Evolutionary conservation across 2,888 invertebrate genomes (phyloP), one percentile per base, ranked within the genome.

Genomic region (Troides helena): DNA sequence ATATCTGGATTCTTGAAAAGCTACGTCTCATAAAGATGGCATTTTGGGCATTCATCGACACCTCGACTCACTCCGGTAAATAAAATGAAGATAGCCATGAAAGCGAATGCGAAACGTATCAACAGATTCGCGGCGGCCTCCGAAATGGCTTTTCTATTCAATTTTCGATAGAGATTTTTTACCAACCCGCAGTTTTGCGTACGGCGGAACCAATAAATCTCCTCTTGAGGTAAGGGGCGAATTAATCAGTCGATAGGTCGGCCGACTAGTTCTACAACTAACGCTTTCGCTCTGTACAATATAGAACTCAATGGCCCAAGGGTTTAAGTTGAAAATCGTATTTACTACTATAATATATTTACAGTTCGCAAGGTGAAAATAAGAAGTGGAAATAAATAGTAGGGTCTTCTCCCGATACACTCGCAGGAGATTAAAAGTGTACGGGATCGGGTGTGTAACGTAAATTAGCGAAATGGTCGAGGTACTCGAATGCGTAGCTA

Each of bases 161-260:
- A 92, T 92, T 92, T 92, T 92, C 91, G 87, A 92, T 92, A 89
- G 89, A 92, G 89, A 91, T 92, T 92, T 92, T 92, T 91, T 92
- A 89, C 90, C 87, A 85, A 85, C 87, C 89, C 88, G 86, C 92
- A 92, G 92, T 92, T 92, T 92, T 92, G 92, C 92, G 91, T 91
- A 89, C 91, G 84, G 89, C 85, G 89, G 86, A 89, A 90, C 92
- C 90, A 89, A 92, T 92, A 92, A 92, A 92, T 93, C 90, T 92
- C 86, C 81, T 87, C 86, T 87, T 84, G 86, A 90, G 88, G 92
- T 89, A 89, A 91, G 91, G 91, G 91, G 86, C 89, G 91, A 90
- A 91, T 91, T 92, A 90, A 91, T 91, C 92, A 89, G 84, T 83
- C 80, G 88, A 92, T 87, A 84, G 81, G 87, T 92, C 84, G 81